A percentile compares a stretch with the other conserved stretches of the same genome.
phyloP scores from a whole-genome alignment of 30 jellyfish, hydroid and myxozoan species.

The Nemopilema nomurai region DNA sequence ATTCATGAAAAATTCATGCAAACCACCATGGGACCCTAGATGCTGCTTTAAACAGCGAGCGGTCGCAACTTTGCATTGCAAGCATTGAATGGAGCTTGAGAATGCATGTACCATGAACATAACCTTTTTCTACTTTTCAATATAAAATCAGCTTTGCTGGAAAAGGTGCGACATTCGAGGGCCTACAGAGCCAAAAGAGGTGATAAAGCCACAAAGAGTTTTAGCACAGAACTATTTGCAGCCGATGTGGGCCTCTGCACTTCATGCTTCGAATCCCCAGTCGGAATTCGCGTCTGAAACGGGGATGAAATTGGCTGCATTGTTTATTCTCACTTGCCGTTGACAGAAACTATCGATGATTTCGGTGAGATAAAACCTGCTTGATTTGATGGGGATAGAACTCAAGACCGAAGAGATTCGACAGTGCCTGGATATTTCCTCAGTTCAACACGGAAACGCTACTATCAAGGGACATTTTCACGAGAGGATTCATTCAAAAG shows the following conservation, averaged over 20 bases:
- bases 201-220: not conserved
- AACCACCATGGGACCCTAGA: not conserved
- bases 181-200: not conserved
- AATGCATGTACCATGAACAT: too few species aligned
- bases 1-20: not conserved
- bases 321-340: not conserved
- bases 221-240: not conserved
- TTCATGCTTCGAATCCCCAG: not conserved
- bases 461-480: not conserved
- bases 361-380: not conserved
- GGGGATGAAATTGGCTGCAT: not conserved
- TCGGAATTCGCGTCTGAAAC: not conserved
- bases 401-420: not conserved
- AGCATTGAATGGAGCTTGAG: not conserved
- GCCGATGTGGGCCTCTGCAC: not conserved
- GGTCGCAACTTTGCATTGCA: not conserved
- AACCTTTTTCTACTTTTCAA: too few species aligned
- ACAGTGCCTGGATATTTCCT: not conserved
- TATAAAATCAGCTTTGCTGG: too few species aligned
- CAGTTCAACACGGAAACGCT: not conserved
- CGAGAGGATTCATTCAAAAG: not conserved
- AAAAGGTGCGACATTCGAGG: too few species aligned
- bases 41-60: not conserved
- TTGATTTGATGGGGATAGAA: not conserved
- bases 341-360: constrained; percentile 34